A percentile compares a stretch with the other conserved stretches of the same genome.
phyloP scores from a whole-genome alignment of 2,797 vertebrate species.

The Neomorphus geoffroyi region DNA sequence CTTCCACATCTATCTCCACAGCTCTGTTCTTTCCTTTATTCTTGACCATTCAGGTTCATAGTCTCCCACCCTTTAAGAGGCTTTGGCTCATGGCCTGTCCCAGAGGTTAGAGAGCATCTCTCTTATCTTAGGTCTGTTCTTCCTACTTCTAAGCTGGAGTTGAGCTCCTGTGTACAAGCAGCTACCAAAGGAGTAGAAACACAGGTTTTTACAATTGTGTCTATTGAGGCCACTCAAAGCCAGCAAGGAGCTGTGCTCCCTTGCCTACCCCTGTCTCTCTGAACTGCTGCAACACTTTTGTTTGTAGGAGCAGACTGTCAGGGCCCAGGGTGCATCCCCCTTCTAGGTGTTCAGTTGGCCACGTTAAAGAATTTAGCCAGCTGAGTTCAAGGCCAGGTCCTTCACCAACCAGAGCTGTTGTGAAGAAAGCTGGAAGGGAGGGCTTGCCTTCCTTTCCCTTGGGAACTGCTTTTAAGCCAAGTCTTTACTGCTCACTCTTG shows the following conservation, averaged over 20 bases:
- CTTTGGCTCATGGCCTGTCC: neutral
- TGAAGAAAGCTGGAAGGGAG: neutral
- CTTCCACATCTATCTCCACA: neutral
- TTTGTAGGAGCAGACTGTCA: neutral
- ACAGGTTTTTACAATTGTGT: neutral
- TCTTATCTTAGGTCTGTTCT: neutral
- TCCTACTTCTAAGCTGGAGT: neutral
- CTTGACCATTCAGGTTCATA: neutral
- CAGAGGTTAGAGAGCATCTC: neutral
- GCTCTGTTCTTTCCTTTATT: neutral
- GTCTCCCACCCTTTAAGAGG: neutral
- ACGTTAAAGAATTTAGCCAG: neutral
- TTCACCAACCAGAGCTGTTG: neutral
- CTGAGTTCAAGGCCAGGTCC: neutral
- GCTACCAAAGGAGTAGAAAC: neutral
- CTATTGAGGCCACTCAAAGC: neutral
- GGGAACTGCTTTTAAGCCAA: neutral
- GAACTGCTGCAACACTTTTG: neutral
- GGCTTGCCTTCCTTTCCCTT: neutral
- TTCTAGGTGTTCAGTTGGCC: neutral
- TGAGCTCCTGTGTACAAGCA: neutral
- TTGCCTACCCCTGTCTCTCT: neutral
- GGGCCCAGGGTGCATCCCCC: neutral
- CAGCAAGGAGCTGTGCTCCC: neutral
- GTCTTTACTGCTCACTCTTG: fast-evolving